These are phyloP conservation scores for Cosmorhoe ocellata DNA, from an alignment of 2,888 invertebrate species.

Conservation along the genomic window DNA sequence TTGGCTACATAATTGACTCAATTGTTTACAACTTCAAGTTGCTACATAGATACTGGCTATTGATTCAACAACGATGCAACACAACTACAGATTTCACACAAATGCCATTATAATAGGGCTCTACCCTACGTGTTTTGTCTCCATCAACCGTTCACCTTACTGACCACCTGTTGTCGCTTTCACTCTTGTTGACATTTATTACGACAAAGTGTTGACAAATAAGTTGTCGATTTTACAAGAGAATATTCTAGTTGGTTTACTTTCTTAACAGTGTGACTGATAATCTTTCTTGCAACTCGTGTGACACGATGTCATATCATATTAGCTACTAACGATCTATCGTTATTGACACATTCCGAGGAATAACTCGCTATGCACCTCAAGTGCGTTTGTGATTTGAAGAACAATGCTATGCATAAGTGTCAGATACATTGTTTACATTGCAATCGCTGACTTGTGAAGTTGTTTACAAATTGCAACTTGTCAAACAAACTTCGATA, in stretches of 20 bases:
- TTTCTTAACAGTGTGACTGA: background rate
- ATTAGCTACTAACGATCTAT: background rate
- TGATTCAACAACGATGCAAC: constrained; percentile 18
- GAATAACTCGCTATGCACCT: constrained; percentile 6
- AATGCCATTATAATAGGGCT: constrained; percentile 27
- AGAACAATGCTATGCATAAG: constrained; percentile 22
- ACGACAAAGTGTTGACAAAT: too few species aligned
- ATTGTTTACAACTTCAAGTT: background rate
- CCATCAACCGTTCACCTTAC: constrained; percentile 14
- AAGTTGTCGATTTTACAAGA: too few species aligned
- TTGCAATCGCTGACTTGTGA: constrained; percentile 27
- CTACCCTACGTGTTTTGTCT: constrained; percentile 29
- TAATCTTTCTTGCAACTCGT: background rate
- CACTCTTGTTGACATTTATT: background rate
- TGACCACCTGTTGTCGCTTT: constrained; percentile 22
- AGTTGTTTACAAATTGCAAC: constrained; percentile 29
- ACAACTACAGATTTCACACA: constrained; percentile 26
- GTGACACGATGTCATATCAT: background rate
- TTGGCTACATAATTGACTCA: background rate
- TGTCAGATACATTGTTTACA: constrained; percentile 29
- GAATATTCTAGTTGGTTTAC: too few species aligned
- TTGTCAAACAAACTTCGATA: constrained; percentile 14
- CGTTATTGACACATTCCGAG: constrained; percentile 13
- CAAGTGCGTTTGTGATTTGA: constrained; percentile 19
- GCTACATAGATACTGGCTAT: constrained; percentile 1